Percentiles rank a stretch among this genome's conserved stretches.
Evolutionary conservation across 2,797 vertebrate species (phyloP).

Genomic region (Decapterus maruadsi): DNA sequence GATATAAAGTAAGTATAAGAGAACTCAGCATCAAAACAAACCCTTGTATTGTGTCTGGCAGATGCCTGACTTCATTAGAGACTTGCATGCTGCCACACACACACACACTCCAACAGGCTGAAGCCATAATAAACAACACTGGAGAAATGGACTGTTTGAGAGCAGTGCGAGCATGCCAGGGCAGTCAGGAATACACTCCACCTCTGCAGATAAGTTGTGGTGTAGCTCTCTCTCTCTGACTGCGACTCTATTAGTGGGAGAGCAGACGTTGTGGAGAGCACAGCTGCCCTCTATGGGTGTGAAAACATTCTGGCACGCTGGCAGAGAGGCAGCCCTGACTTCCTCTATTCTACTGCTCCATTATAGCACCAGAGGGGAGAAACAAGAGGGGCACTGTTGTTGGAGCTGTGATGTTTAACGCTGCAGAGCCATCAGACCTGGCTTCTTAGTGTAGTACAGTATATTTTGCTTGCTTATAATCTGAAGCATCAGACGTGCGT

Average conservation of each 20-base stretch:
- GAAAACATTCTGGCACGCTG: conserved; percentile 45
- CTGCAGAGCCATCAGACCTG: conserved; percentile 47
- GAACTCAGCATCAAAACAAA: conserved; percentile 52
- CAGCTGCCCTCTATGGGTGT: conserved; percentile 85
- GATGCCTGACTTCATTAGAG: conserved; percentile 58
- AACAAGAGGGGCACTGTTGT: conserved; percentile 48
- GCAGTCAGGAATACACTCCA: conserved; percentile 42
- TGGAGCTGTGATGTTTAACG: conserved; percentile 62
- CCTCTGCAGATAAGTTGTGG: conserved; percentile 24
- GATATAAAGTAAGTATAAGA: conserved; percentile 32
- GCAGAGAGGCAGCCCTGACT: conserved; percentile 31
- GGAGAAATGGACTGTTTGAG: conserved; percentile 33
- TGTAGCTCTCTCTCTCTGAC: conserved; percentile 16
- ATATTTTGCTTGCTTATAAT: conserved; percentile 44
- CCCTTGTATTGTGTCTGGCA: conserved; percentile 45
- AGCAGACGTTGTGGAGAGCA: conserved; percentile 64
- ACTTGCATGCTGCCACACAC: conserved; percentile 39
- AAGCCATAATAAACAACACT: conserved; percentile 48
- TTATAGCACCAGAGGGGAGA: conserved; percentile 24
- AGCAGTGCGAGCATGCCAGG: conserved; percentile 24
- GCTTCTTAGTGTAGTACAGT: conserved; percentile 15
- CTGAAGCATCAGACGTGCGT: conserved; percentile 35
- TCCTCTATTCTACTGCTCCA: conserved; percentile 29
- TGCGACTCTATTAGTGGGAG: conserved; percentile 33
- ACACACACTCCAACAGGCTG: conserved; percentile 38